Conservation (phyloP, 2,888 invertebrate genomes). For the Nephrotoma guestfalica region DNA sequence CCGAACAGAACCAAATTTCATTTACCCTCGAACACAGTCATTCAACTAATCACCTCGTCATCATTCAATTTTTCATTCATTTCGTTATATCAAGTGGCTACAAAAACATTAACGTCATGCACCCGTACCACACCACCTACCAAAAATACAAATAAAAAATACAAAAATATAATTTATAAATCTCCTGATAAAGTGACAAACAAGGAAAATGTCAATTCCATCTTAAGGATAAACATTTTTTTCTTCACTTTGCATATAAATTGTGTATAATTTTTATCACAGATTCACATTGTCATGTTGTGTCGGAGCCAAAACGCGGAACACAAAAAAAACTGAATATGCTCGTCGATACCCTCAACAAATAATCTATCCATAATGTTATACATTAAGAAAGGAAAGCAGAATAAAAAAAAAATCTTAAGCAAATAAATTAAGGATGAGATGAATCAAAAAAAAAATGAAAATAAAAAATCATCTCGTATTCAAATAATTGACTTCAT, state of each 20-base stretch:
- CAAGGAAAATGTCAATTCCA: not conserved
- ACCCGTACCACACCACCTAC: not conserved
- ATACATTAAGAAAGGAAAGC: not conserved
- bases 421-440: not conserved
- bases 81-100: not conserved
- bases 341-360: constrained; percentile 1
- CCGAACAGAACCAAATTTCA: not conserved
- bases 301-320: not conserved
- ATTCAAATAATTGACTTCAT: constrained; percentile 4
- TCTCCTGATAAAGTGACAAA: not conserved
- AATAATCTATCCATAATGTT: not conserved
- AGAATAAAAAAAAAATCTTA: not conserved
- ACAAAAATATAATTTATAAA: not conserved
- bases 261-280: not conserved
- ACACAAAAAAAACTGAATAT: not conserved
- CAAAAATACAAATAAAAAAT: not conserved
- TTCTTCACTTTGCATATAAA: not conserved
- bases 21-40: not conserved
- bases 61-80: not conserved
- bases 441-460: not conserved
- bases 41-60: not conserved
- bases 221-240: not conserved
- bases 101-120: not conserved
- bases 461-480: not conserved
- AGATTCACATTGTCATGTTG: not conserved